A percentile compares a stretch with the other conserved stretches of the same genome.
Evolutionary conservation across 1,140 invertebrate genomes (phyloP).

Genomic region (Thrips palmi): DNA sequence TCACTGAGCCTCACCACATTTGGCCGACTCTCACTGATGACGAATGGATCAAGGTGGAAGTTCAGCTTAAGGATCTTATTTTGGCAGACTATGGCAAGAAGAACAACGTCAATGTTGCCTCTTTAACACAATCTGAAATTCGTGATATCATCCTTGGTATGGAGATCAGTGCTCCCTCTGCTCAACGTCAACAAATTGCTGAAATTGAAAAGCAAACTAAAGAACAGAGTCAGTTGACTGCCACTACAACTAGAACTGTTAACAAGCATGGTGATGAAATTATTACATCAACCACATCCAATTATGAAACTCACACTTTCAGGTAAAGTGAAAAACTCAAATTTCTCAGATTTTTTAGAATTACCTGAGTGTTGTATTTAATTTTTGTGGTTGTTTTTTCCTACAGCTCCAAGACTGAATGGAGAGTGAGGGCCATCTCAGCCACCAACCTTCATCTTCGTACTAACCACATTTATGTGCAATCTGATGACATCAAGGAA

Average conservation of each 20-base stretch:
- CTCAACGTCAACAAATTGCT: slow-evolving; percentile 96
- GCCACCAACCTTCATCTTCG: slow-evolving; percentile 95
- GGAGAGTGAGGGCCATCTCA: slow-evolving; percentile 94
- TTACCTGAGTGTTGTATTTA: background rate
- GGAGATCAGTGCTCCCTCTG: slow-evolving; percentile 98
- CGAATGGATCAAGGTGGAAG: slow-evolving; percentile 99
- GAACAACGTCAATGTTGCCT: slow-evolving; percentile 98
- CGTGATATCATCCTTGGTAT: slow-evolving; percentile 98
- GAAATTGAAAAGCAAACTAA: slow-evolving; percentile 99
- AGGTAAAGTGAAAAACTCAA: slow-evolving; percentile 17
- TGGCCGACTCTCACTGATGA: slow-evolving; percentile 96
- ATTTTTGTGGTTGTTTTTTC: slow-evolving; percentile 5
- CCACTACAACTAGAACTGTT: slow-evolving; percentile 92
- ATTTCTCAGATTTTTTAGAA: background rate
- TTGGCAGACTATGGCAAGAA: slow-evolving; percentile 99
- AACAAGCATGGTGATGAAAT: slow-evolving; percentile 99
- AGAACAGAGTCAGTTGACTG: slow-evolving; percentile 94
- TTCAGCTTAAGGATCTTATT: slow-evolving; percentile 95
- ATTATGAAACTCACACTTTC: slow-evolving; percentile 97
- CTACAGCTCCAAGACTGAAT: slow-evolving; percentile 88
- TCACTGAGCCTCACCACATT: slow-evolving; percentile 98
- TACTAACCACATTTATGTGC: slow-evolving; percentile 99
- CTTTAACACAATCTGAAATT: slow-evolving; percentile 96
- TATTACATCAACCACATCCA: slow-evolving; percentile 95
- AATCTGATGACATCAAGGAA: slow-evolving; percentile 98